phyloP scores from a whole-genome alignment of 2,888 invertebrate species.

The Phlogophora meticulosa region DNA sequence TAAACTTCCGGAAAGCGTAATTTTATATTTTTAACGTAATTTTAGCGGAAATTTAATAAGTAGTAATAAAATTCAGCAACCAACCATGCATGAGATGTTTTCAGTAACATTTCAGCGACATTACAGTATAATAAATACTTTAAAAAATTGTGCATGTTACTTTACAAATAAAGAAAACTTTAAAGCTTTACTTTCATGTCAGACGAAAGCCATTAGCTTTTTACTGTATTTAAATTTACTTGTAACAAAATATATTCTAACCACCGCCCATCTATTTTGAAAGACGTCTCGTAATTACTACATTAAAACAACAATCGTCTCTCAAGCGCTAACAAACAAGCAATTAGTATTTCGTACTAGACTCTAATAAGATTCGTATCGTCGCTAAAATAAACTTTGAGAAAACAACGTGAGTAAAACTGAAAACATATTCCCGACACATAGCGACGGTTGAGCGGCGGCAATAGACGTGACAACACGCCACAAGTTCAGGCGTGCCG shows the following conservation, averaged over 20 bases:
- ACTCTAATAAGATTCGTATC: slow-evolving; percentile 67
- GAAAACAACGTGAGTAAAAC: slow-evolving; percentile 57
- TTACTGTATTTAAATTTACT: slow-evolving; percentile 25
- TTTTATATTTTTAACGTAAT: not conserved
- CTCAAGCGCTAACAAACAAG: slow-evolving; percentile 43
- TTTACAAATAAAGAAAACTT: slow-evolving; percentile 9
- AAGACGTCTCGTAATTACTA: slow-evolving; percentile 47
- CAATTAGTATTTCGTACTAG: slow-evolving; percentile 56
- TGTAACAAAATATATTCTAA: slow-evolving; percentile 25
- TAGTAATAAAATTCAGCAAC: not conserved
- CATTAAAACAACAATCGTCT: slow-evolving; percentile 45
- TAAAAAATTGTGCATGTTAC: not conserved
- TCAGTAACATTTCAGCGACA: not conserved
- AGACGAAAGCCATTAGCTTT: slow-evolving; percentile 39
- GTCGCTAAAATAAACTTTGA: slow-evolving; percentile 62
- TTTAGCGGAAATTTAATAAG: not conserved
- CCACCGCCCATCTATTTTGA: slow-evolving; percentile 26
- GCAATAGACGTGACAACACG: slow-evolving; percentile 88
- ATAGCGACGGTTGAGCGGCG: slow-evolving; percentile 62
- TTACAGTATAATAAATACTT: not conserved
- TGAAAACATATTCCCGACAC: slow-evolving; percentile 69
- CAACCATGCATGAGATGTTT: not conserved
- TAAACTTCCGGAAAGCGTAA: not conserved
- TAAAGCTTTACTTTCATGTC: slow-evolving; percentile 7
- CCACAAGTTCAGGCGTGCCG: slow-evolving; percentile 88